Evolutionary conservation across 2,888 invertebrate genomes (phyloP).

Genomic region (Caenorhabditis sp.): DNA sequence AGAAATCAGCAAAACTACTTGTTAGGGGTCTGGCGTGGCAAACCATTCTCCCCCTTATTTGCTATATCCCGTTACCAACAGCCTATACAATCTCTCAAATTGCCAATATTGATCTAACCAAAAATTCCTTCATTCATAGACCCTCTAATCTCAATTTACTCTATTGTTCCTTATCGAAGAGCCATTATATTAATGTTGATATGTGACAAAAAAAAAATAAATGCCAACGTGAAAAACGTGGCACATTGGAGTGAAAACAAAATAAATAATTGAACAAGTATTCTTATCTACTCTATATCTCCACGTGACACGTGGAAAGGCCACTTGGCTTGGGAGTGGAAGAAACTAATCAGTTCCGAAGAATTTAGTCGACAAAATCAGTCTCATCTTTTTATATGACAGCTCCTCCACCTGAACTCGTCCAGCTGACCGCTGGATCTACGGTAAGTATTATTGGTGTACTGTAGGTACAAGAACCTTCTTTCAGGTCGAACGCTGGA

Average conservation of each 20-base stretch:
- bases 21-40: slow-evolving; percentile 25
- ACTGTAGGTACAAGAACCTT: too few relatives aligned
- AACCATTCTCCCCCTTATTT: slow-evolving; percentile 23
- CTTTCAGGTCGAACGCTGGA: slow-evolving; percentile 60
- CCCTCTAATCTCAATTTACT: neutral
- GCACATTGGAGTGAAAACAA: neutral
- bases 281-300: neutral
- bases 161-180: neutral
- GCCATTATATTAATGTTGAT: neutral
- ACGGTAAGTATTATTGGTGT: slow-evolving; percentile 13
- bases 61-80: slow-evolving; percentile 19
- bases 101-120: slow-evolving; percentile 6
- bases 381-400: slow-evolving; percentile 17
- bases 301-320: neutral
- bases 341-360: neutral
- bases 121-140: neutral
- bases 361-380: slow-evolving; percentile 1
- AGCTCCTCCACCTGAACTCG: slow-evolving; percentile 51
- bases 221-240: neutral
- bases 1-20: slow-evolving; percentile 25
- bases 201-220: neutral
- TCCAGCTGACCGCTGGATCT: slow-evolving; percentile 57
- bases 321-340: neutral
- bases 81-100: slow-evolving; percentile 19
- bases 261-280: neutral